Conservation (phyloP, 2,797 vertebrate species). For the Mormyrus hasselquistii region DNA sequence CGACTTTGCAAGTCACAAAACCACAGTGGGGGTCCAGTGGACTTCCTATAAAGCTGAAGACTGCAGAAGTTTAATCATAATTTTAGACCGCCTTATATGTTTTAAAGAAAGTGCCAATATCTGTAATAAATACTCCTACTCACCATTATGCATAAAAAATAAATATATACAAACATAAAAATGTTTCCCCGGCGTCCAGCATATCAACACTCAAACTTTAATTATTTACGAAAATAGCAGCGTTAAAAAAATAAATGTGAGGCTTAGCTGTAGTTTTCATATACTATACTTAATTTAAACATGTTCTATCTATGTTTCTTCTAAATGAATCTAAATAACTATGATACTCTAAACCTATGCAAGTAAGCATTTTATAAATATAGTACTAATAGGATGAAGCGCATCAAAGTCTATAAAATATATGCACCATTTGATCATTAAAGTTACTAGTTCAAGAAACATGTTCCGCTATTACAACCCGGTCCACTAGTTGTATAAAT, state of each 20-base stretch:
- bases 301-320: not conserved
- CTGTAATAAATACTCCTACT: not conserved
- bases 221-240: not conserved
- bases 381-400: not conserved
- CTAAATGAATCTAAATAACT: not conserved
- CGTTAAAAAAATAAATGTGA: not conserved
- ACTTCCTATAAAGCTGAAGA: not conserved
- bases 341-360: not conserved
- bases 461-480: conserved; percentile 75
- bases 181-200: not conserved
- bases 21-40: conserved; percentile 44
- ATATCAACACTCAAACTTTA: too few relatives aligned
- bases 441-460: conserved; percentile 60
- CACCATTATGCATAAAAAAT: not conserved
- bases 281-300: not conserved
- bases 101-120: not conserved
- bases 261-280: not conserved
- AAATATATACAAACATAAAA: not conserved
- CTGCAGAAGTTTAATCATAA: not conserved
- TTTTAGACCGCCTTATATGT: not conserved
- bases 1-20: conserved; percentile 62
- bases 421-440: conserved; percentile 41
- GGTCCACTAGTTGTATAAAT: conserved; percentile 86
- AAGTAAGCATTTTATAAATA: conserved; percentile 25
- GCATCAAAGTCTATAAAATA: conserved; percentile 38